phyloP scores from a whole-genome alignment of 1,140 invertebrate genomes.

The Drosophila virilis region DNA sequence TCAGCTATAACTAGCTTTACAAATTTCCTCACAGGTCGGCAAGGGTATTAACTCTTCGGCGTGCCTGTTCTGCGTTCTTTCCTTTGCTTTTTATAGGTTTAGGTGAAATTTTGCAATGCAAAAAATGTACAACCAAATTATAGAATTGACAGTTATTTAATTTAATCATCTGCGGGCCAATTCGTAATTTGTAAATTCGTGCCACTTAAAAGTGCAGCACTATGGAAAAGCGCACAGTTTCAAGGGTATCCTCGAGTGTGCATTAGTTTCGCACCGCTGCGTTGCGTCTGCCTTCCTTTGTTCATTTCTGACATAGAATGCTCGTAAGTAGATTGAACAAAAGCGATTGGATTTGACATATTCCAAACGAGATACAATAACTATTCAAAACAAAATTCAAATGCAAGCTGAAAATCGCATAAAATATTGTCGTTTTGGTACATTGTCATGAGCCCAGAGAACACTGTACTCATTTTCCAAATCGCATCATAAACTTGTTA shows the following conservation, averaged over 20 bases:
- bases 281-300: constrained; percentile 25
- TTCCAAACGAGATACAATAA: constrained; percentile 3
- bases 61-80: too few relatives aligned
- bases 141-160: constrained; percentile 2
- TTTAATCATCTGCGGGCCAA: constrained; percentile 25
- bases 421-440: background rate
- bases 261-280: constrained; percentile 65
- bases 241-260: constrained; percentile 40
- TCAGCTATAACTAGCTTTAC: too few relatives aligned
- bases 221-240: constrained; percentile 71
- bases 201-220: constrained; percentile 53
- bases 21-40: too few relatives aligned
- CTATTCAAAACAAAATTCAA: constrained; percentile 3
- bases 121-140: too few relatives aligned
- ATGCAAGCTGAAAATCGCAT: background rate
- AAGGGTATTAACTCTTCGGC: too few relatives aligned
- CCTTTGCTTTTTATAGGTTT: too few relatives aligned
- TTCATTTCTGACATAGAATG: background rate
- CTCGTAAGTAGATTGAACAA: background rate
- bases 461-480: too few relatives aligned
- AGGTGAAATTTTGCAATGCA: too few relatives aligned
- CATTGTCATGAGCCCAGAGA: too few relatives aligned
- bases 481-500: background rate
- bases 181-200: constrained; percentile 22
- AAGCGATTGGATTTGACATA: constrained; percentile 1